These are phyloP conservation scores for Laticauda colubrina DNA, from an alignment of 2,113 vertebrate species.

Conservation along the genomic window DNA sequence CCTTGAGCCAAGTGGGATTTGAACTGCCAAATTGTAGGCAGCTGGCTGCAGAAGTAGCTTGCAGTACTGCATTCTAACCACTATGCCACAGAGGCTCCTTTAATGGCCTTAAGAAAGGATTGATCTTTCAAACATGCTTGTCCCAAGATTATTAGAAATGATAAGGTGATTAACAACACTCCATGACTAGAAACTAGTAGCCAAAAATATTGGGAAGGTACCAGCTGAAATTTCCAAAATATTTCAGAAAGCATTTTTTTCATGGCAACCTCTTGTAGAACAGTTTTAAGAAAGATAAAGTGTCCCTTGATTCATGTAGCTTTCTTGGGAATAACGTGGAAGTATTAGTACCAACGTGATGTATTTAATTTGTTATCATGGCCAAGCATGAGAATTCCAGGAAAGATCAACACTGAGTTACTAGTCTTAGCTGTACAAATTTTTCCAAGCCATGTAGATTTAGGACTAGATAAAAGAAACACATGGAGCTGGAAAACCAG, in stretches of 20 bases:
- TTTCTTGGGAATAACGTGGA: not conserved
- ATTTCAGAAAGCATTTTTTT: not conserved
- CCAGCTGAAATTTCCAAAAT: not conserved
- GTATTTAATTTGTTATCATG: not conserved
- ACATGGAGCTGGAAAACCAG: not conserved
- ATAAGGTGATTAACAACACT: no score
- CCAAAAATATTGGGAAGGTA: not conserved
- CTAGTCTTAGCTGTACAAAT: not conserved
- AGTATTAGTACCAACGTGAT: not conserved
- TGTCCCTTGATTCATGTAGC: not conserved
- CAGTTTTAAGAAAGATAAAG: not conserved
- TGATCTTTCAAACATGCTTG: not conserved
- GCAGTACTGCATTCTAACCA: no score
- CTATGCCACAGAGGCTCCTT: no score
- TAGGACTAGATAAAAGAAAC: not conserved
- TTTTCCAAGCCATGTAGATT: not conserved
- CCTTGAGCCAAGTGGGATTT: no score
- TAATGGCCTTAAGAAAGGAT: not conserved
- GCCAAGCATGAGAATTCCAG: not conserved
- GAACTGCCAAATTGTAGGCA: no score
- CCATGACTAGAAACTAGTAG: not conserved
- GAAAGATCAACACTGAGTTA: not conserved
- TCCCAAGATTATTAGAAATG: not conserved
- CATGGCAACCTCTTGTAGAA: not conserved
- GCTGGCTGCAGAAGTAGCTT: no score